These are phyloP conservation scores for Lepidurus couesii DNA, from an alignment of 1,140 invertebrate genomes.

Conservation along the genomic window DNA sequence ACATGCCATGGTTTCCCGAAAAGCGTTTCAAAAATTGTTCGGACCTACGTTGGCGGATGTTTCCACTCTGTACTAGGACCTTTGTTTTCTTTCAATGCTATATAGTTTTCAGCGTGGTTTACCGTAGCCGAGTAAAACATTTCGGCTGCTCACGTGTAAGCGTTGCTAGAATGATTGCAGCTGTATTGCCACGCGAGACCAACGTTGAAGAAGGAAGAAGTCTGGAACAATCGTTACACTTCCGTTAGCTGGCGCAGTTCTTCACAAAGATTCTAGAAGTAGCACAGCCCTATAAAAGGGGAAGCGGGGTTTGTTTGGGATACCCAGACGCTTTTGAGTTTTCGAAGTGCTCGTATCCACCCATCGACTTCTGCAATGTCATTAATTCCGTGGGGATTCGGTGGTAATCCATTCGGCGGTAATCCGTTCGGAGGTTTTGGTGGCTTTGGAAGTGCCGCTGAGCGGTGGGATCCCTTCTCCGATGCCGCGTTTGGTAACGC, in stretches of 20 bases:
- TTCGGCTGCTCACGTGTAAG: neutral
- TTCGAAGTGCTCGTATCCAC: neutral
- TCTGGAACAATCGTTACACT: neutral
- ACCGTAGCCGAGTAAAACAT: neutral
- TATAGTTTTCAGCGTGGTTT: neutral
- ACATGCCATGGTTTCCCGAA: neutral
- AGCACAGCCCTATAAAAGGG: neutral
- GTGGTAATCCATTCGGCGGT: neutral
- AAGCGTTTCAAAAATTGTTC: neutral
- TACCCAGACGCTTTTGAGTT: conserved; percentile 3
- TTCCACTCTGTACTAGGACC: neutral
- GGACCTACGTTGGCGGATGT: neutral
- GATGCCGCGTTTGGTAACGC: neutral
- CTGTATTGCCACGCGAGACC: neutral
- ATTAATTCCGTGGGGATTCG: neutral
- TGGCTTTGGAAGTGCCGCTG: neutral
- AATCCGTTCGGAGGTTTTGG: neutral
- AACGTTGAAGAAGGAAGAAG: neutral
- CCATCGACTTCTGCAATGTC: neutral
- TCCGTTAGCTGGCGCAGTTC: neutral
- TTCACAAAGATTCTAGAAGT: neutral
- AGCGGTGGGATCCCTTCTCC: neutral
- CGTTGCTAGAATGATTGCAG: neutral
- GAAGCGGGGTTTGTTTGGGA: neutral
- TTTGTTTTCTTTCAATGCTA: neutral